Evolutionary conservation across 2,113 vertebrate species (phyloP), one percentile per base, ranked within the genome.

Genomic region (Brachyistius frenatus): DNA sequence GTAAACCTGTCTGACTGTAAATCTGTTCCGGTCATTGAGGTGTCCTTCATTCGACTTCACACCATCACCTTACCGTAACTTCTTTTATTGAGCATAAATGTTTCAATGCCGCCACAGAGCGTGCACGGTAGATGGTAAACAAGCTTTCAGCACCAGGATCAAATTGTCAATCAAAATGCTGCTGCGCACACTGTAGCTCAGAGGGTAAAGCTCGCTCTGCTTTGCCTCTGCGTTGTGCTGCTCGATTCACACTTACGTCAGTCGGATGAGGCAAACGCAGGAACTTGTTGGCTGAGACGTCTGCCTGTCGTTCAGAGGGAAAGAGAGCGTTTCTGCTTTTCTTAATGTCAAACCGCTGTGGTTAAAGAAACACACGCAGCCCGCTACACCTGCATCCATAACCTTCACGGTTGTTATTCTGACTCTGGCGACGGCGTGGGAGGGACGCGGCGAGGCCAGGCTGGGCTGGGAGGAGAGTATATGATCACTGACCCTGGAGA

Each of bases 401-500:
- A 66, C 47, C 53, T 60, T 78, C 15, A 7, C 7, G 1, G 13
- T 33, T 49, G 50, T 69, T 67, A 41, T 81, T 76, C 60, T 66
- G 73, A 14, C 67, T 54, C 61, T 32, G 73, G 70, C 52, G 72
- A 73, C 10, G 36, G 73, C 47, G 62, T 46, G 16, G 71, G 47
- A 82, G 71, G 68, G 74, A 30, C 58, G 61, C 1, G 1, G 46
- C 53, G 49, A 2, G 73, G 13, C 15, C 54, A 67, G 73, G 53
- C 73, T 7, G 52, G 8, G 53, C 37, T 50, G 54, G 62, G 58
- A 70, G 65, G 64, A 76, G 68, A 74, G 74, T 60, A 49, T 75
- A 71, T 37, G 84, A 90, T 90, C 84, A 78, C 14, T 92, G 88
- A 83, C 86, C 83, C 91, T 86, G 76, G 76, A 91, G 88, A 90